A percentile compares a stretch with the other conserved stretches of the same genome.
These are phyloP conservation scores for Drosophila conformis DNA, from an alignment of 2,888 invertebrate species.

Conservation along the genomic window DNA sequence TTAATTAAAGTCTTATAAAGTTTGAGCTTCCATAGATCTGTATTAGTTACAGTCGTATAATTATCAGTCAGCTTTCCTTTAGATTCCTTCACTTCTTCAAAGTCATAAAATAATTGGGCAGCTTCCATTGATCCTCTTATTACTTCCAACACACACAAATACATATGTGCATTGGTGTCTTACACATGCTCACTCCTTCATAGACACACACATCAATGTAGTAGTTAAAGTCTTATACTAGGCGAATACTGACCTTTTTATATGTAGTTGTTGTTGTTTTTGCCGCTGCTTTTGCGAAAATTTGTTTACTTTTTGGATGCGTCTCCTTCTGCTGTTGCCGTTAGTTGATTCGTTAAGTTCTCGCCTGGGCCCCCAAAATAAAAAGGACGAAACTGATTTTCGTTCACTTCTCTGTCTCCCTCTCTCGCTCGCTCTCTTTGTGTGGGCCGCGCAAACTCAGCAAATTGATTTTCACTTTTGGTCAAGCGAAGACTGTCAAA, in stretches of 20 bases:
- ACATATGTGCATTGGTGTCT: not conserved
- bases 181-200: not conserved
- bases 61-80: not conserved
- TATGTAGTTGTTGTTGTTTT: constrained; percentile 34
- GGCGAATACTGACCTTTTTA: constrained; percentile 68
- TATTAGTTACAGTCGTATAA: not conserved
- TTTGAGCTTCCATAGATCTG: not conserved
- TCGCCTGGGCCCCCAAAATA: constrained; percentile 51
- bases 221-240: constrained; percentile 13
- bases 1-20: not conserved
- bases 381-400: constrained; percentile 54
- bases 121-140: not conserved
- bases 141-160: not conserved
- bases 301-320: constrained; percentile 71
- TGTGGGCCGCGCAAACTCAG: constrained; percentile 68
- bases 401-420: constrained; percentile 27
- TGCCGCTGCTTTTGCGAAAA: constrained; percentile 46
- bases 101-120: not conserved
- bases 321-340: constrained; percentile 47
- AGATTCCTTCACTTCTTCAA: not conserved
- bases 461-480: constrained; percentile 79
- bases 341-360: constrained; percentile 64
- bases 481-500: constrained; percentile 66
- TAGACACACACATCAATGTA: not conserved
- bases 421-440: constrained; percentile 28